Base-by-base conservation (phyloP, 2,888 invertebrate genomes). In the Apocheima hispidaria region DNA sequence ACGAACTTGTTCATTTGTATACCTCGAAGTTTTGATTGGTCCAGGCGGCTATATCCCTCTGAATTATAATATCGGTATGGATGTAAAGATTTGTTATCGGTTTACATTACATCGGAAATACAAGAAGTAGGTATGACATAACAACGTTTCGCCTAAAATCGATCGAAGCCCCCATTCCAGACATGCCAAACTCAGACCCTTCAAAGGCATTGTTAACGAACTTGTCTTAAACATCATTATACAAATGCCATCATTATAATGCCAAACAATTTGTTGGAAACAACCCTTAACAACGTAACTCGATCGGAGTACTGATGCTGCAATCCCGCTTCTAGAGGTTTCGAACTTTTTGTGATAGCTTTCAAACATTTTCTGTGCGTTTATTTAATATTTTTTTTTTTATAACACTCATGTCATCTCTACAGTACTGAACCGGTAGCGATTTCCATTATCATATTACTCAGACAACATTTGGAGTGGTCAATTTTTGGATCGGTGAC, bases 141-240 rank as follows among this genome's bases (percentile, higher is more conserved):
- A 41, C 36, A 40, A 26, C 6, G 18, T 54, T 21, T 2, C 33
- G 10, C 26, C 20, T 16, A 18, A 50, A 50, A 57, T 57, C 57
- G 26, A 57, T 57, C 33, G n/a, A 30, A n/a, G 9, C 21, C 23
- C 48, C 41, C 51, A 51, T 46, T 38, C 28, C 36, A 38, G 44
- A 14, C 10, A 28, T 1, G 40, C 18, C 43, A 16, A 51, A 51
- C 51, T 51, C 30, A 36, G 30, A 18, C 55, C 33, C 30, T 38
- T 52, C 58, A 58, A 58, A 58, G 58, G 46, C 44, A 36, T 52
- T 23, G 60, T 53, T 53, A 48, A 44, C 44, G 36, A 53, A 60
- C 48, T 59, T 54, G 49, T 43, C 41, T 41, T 16, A 43, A 53
- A 54, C 53, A 60, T 60, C 53, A 60, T 60, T 60, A 60, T 28